A percentile compares a stretch with the other conserved stretches of the same genome.
These are phyloP conservation scores for Agonum fuliginosum DNA, from an alignment of 2,888 invertebrate species.

Conservation along the genomic window DNA sequence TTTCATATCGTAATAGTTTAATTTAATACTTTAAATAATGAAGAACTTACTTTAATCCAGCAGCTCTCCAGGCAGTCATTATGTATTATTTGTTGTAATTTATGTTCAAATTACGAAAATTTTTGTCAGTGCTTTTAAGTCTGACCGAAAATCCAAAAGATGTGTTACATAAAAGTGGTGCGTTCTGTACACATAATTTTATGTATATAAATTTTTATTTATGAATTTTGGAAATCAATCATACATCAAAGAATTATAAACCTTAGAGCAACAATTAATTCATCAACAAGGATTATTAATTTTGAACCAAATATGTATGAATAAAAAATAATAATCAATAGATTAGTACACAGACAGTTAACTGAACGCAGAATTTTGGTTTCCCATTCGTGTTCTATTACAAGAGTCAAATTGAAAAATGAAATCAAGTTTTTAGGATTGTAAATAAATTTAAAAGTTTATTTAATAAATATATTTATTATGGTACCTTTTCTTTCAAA, in stretches of 20 bases:
- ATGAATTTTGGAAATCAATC: no score
- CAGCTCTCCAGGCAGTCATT: conserved; percentile 90
- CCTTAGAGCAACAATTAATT: no score
- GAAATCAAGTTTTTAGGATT: conserved; percentile 31
- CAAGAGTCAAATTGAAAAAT: conserved; percentile 29
- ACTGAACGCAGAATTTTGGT: conserved; percentile 24
- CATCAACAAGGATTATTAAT: no score
- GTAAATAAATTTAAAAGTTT: not conserved
- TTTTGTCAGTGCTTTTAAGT: not conserved
- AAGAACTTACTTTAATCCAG: conserved; percentile 85
- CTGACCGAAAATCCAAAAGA: conserved; percentile 38
- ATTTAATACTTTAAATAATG: no score
- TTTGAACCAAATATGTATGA: not conserved
- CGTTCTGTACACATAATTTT: not conserved
- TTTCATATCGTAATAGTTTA: not conserved
- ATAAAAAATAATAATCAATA: not conserved
- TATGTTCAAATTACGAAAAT: conserved; percentile 5
- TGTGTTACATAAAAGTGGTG: conserved; percentile 45
- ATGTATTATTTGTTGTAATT: conserved; percentile 65
- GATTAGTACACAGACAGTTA: not conserved
- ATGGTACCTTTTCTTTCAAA: not conserved
- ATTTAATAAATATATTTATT: not conserved
- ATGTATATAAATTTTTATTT: not conserved
- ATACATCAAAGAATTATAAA: no score
- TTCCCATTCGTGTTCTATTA: conserved; percentile 4